Conservation (phyloP, 1,140 invertebrate genomes). For the Bombus affinis region DNA sequence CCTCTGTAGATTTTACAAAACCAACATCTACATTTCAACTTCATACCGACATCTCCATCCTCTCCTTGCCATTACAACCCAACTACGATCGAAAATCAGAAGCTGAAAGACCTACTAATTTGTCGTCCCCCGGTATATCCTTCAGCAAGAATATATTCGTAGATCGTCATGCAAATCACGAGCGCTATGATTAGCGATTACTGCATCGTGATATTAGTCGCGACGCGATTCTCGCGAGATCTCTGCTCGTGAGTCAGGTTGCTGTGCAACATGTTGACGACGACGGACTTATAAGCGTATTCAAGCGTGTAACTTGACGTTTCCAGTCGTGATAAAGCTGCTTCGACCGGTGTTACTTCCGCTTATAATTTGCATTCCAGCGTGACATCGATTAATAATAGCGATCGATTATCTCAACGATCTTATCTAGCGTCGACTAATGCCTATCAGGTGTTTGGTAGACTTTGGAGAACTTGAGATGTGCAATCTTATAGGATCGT, state of each 20-base stretch:
- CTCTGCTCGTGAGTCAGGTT: slow-evolving; percentile 27
- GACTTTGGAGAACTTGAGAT: too few species aligned
- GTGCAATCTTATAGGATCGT: neutral
- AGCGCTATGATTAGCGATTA: slow-evolving; percentile 75
- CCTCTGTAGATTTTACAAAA: neutral
- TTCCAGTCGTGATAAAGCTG: slow-evolving; percentile 21
- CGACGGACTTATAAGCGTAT: slow-evolving; percentile 39
- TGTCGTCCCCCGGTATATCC: slow-evolving; percentile 2
- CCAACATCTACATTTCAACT: neutral
- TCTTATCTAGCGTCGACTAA: neutral
- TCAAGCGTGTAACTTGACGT: neutral
- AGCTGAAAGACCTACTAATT: neutral
- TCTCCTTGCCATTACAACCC: neutral
- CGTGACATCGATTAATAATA: neutral
- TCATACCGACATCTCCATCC: neutral
- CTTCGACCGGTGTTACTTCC: neutral
- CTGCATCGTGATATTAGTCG: slow-evolving; percentile 75
- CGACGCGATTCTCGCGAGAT: slow-evolving; percentile 63
- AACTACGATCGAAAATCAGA: neutral
- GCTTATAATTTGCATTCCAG: neutral
- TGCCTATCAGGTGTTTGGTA: neutral
- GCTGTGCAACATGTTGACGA: slow-evolving; percentile 66
- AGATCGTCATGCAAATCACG: neutral
- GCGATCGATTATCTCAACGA: neutral
- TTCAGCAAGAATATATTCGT: neutral